Base-by-base conservation (phyloP, 2,113 vertebrate species). In the Corythaeola cristata region DNA sequence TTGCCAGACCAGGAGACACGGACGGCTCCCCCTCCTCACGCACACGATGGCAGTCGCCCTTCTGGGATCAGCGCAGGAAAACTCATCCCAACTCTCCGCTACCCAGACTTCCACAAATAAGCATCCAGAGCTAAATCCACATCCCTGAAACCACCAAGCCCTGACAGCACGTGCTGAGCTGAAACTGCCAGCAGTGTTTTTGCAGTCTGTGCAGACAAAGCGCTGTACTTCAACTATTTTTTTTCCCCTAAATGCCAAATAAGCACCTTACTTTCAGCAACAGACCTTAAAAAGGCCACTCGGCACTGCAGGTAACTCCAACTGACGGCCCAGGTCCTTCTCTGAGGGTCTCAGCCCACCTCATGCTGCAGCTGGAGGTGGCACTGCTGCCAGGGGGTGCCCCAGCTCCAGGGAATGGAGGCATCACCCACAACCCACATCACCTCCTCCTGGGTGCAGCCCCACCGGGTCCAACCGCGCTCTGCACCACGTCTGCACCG, bases 1-100 rank as follows among this genome's bases (percentile, higher is more conserved):
- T 91, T 85, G 92, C 95, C 92, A 93, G 95, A 83, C 95, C 95
- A 94, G 82, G 58, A 94, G 85, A 83, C 92, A 67, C 22, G 5
- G 11, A 63, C 32, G 4, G 58, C 72, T 15, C 8, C 83, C 83
- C 64, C 82, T 89, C 87, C 84, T 72, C 85, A 15, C 45, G 8
- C 91, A 77, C 59, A 24, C 90, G 74, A 8, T 37, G 95, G 16
- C 74, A 59, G 37, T 19, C 47, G 21, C 27, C 82, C 82, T 91
- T 41, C 66, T 59, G 74, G 69, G 89, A 89, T 4, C 23, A 6
- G 76, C 15, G 0, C 69, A 26, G 82, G 67, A 37, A 33, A 26
- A 26, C 24, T 15, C 8, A 72, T 33, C 91, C 93, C 15, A 12
- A 22, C 15, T 0, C 5, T 53, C 47, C 58, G 3, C 19, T 10